Conservation (phyloP, 2,888 invertebrate genomes). For the Stenurella melanura region DNA sequence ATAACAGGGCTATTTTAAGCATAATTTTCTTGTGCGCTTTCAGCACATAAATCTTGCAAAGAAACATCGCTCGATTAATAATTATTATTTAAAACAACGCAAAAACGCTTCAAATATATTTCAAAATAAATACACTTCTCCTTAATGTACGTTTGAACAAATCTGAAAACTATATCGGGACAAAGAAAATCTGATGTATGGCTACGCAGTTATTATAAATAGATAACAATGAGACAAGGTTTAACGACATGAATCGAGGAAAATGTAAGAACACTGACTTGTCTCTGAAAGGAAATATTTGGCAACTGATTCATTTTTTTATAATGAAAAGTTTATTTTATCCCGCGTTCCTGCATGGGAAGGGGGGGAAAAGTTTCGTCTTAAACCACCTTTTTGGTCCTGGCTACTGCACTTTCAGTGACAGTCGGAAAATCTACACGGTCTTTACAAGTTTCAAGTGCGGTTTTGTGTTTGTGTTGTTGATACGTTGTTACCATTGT, state of each 20-base stretch:
- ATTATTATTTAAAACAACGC: neutral
- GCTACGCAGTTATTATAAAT: constrained; percentile 4
- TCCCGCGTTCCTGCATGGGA: neutral
- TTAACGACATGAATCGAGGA: constrained; percentile 8
- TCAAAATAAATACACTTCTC: neutral
- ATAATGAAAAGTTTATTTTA: neutral
- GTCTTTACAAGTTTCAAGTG: neutral
- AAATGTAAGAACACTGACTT: neutral
- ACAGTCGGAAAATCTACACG: neutral
- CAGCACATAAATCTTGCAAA: neutral
- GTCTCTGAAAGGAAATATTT: constrained; percentile 4
- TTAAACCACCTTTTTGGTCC: neutral
- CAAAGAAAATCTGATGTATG: constrained; percentile 2
- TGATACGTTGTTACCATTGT: neutral
- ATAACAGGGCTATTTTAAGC: neutral
- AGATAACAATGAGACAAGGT: constrained; percentile 15
- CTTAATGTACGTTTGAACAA: neutral
- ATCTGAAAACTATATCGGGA: neutral
- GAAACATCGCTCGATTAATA: neutral
- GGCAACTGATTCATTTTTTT: neutral
- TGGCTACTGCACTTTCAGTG: neutral
- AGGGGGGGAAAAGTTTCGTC: neutral
- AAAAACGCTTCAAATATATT: neutral
- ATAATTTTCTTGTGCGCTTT: neutral
- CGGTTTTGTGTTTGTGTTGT: neutral